Percentiles rank a stretch among this genome's conserved stretches.
Conservation (phyloP, 2,888 invertebrate species). For the Eupeodes luniger region DNA sequence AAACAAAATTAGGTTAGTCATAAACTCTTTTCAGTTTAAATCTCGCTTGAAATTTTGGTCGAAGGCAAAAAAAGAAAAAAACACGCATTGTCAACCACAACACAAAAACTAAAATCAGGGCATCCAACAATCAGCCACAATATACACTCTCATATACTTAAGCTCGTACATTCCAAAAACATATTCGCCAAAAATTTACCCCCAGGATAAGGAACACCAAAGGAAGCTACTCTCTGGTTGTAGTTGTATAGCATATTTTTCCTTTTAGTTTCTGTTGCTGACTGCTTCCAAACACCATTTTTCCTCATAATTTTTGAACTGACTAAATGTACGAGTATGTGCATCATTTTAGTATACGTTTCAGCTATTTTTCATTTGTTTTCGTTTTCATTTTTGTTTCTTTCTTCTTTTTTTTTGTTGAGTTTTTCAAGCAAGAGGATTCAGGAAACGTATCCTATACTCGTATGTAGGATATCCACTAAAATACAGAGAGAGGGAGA, state of each 20-base stretch:
- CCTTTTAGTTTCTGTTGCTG: conserved; percentile 28
- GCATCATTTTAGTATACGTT: conserved; percentile 38
- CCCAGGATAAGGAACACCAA: conserved; percentile 28
- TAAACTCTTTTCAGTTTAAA: neutral
- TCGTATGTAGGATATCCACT: conserved; percentile 9
- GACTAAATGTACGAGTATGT: conserved; percentile 16
- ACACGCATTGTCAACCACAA: neutral
- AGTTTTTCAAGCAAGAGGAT: neutral
- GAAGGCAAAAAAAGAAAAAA: neutral
- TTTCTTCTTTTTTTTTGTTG: too few species aligned
- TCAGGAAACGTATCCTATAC: neutral
- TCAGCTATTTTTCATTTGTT: conserved; percentile 53
- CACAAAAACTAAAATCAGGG: neutral
- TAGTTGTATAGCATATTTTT: neutral
- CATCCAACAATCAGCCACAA: conserved; percentile 10
- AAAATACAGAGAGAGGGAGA: neutral
- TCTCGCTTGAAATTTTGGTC: neutral
- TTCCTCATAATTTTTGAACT: conserved; percentile 56
- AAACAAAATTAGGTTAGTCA: too few species aligned
- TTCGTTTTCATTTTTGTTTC: neutral
- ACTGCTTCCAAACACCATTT: conserved; percentile 54
- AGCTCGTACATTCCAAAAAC: conserved; percentile 7
- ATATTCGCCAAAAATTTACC: conserved; percentile 15
- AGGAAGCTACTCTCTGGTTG: neutral
- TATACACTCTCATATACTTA: too few species aligned